phyloP scores from a whole-genome alignment of 1,140 invertebrate genomes.

The Campodea augens region DNA sequence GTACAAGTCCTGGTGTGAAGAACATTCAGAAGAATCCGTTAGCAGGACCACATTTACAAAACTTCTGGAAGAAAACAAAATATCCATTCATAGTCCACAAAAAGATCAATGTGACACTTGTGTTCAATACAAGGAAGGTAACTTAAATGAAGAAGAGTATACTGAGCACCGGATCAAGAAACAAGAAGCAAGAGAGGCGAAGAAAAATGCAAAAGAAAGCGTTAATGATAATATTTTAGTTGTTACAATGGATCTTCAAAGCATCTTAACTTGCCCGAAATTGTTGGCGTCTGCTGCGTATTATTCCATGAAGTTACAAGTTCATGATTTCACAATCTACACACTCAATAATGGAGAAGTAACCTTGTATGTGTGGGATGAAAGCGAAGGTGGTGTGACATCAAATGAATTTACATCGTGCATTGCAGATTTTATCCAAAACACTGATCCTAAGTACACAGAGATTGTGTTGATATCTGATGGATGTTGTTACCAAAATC shows the following conservation, averaged over 20 bases:
- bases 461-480: constrained; percentile 2
- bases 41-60: neutral
- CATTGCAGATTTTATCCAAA: constrained; percentile 1
- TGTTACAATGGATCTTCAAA: constrained; percentile 5
- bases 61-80: neutral
- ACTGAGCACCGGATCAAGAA: neutral
- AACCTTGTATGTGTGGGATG: constrained; percentile 18
- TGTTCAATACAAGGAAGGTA: neutral
- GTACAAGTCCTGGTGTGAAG: constrained; percentile 2
- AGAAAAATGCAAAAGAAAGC: neutral
- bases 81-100: neutral
- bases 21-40: neutral
- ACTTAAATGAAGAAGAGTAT: neutral
- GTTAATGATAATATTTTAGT: neutral
- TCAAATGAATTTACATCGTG: constrained; percentile 1
- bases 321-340: constrained; percentile 17
- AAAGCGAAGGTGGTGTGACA: constrained; percentile 15
- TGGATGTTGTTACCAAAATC: constrained; percentile 3
- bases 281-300: constrained; percentile 12
- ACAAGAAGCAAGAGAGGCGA: neutral
- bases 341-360: constrained; percentile 15
- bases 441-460: neutral
- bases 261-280: neutral
- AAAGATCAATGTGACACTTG: constrained; percentile 4
- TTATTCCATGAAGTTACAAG: constrained; percentile 16